Evolutionary conservation across 2,888 invertebrate genomes (phyloP), one percentile per base, ranked within the genome.

Genomic region (Dasypogon diadema): DNA sequence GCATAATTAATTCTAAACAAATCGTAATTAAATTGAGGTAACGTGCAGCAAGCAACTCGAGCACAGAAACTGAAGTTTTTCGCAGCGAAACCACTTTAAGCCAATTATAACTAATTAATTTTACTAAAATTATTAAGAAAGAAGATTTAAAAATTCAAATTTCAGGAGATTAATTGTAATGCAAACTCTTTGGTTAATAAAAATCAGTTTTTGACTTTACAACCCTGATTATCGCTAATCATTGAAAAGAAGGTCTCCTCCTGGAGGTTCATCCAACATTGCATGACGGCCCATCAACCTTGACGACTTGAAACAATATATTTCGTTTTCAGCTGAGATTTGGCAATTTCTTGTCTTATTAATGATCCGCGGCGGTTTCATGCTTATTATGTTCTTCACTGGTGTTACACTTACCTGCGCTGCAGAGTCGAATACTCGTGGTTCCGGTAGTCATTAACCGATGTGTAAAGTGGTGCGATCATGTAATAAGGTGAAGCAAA

Each of bases 241-340:
- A 46, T 14, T 65, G 54, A 26, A 30, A 8, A 68, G n/a, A 26
- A 22, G 22, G n/a, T 54, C 54, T 54, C 54, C 54, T 70, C 34
- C 37, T 34, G 34, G 70, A 70, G 54, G 54, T 21, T 34, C 54
- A 18, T 54, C 54, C 48, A 30, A 3, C 30, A 70, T 54, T 54
- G 70, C 70, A 24, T 70, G 70, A 70, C 70, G 34, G 34, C 70
- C 30, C 54, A 70, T 26, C 70, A 70, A 70, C 70, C 70, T 70
- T 70, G 70, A 54, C 54, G 70, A 54, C 70, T 30, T 54, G 54
- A 34, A 54, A 70, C 70, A 70, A 70, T 70, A 70, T 54, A 70
- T 70, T 70, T 46, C 54, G n/a, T 54, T 70, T 70, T 70, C 54
- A 34, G 24, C 48, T 54, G 21, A 54, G 48, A 70, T 70, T 70